Percentiles rank a stretch among this genome's conserved stretches.
These are phyloP conservation scores for Coregonus ussuriensis DNA, from an alignment of 2,797 vertebrate genomes.

Conservation along the genomic window DNA sequence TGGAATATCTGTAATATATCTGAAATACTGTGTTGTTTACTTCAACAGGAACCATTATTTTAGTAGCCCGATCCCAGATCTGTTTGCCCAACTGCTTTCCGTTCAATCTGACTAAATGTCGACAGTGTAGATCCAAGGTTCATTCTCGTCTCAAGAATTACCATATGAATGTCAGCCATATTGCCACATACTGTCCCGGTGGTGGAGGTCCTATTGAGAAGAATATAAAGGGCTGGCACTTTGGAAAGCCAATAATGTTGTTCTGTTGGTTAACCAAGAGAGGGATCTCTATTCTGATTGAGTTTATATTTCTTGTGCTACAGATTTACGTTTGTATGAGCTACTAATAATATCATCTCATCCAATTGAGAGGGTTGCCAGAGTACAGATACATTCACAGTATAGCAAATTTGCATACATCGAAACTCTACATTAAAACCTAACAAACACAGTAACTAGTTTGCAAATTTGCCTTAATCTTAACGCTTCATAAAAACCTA, in stretches of 20 bases:
- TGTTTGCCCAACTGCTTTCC: too few species aligned
- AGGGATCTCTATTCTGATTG: not conserved
- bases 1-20: not conserved
- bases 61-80: too few species aligned
- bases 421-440: not conserved
- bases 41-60: too few species aligned
- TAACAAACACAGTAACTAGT: not conserved
- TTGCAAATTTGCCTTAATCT: slow-evolving; percentile 2
- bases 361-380: not conserved
- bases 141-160: too few species aligned
- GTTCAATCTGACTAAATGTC: too few species aligned
- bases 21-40: too few species aligned
- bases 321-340: not conserved
- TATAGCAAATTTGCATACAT: not conserved
- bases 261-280: slow-evolving; percentile 27
- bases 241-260: slow-evolving; percentile 32
- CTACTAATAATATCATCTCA: not conserved
- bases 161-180: slow-evolving; percentile 66
- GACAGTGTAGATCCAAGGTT: not conserved
- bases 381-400: not conserved
- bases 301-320: not conserved
- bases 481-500: not conserved
- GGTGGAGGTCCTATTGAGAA: slow-evolving; percentile 25
- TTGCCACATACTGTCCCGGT: slow-evolving; percentile 55
- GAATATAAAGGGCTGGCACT: slow-evolving; percentile 23